Evolutionary conservation across 2,113 vertebrate species (phyloP), one percentile per base, ranked within the genome.

Genomic region (Choloepus hoffmanni): DNA sequence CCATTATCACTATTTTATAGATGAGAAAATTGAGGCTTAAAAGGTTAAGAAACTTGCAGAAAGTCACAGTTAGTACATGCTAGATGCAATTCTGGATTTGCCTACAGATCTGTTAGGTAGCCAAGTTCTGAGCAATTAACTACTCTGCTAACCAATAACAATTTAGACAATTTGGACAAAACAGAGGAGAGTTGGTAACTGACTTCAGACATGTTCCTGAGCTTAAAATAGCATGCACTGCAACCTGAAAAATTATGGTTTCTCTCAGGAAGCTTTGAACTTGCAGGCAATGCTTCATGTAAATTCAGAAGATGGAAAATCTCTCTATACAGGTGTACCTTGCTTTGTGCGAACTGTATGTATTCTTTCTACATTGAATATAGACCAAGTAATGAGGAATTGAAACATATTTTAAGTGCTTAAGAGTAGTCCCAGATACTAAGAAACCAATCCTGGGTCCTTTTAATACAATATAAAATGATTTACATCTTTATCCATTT

Each of bases 271-370:
- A 91, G 19, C 48, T 48, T 33, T 33, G 63, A 62, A 50, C 77
- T 77, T 48, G 48, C 36, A 15, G 55, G 53, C 33, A 33, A 26
- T 3, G n/a, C 58, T 86, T 94, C 62, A 8, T 85, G 82, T 19
- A 67, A 58, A 77, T 62, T 85, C 78, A 62, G 77, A 68, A 90
- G 92, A 55, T 55, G 73, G 60, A 67, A 89, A 72, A 40, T 24
- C 90, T 28, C 82, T 89, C 88, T 55, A 89, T 21, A 10, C 79
- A 77, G 65, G 60, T 72, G 24, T 55, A 24, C 58, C 84, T 77
- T 48, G 24, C 74, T 94, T 81, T 73, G 40, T 84, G 81, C 45
- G 76, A 55, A 50, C 11, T 21, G 50, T 13, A 4, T 30, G 3
- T 74, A 36, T 73, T 90, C 74, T 96, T 90, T 85, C 77, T 60